Evolutionary conservation across 2,113 vertebrate species (phyloP), one percentile per base, ranked within the genome.

Genomic region (Anguilla japonica): DNA sequence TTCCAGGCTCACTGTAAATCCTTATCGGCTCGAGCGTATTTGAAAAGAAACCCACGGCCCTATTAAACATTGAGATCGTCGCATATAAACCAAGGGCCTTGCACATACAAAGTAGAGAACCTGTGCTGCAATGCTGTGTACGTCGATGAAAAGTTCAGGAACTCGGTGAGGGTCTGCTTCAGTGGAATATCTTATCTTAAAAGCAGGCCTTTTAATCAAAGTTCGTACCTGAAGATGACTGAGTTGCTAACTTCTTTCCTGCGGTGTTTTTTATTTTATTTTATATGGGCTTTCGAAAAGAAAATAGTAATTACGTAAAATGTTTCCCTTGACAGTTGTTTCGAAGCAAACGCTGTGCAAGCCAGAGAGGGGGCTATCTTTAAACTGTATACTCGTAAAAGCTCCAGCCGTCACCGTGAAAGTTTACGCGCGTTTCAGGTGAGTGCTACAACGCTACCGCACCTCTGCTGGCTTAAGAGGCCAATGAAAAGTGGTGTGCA

Each of bases 21-120:
- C 11, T 14, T 79, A 80, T 80, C 79, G 84, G 46, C 43, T 85
- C 79, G 29, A 80, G 46, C 46, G 79, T 43, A 26, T 41, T 57
- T 41, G 20, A 71, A 40, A 67, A 63, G 13, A 39, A 20, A 26
- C 22, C 41, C 57, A 41, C 57, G 41, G 40, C 40, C 56, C 39
- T 60, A 83, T 83, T 83, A 40, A 53, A 60, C 82, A 29, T 75
- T 75, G 9, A 75, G 71, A 13, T 9, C 71, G 13, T 34, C 8
- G 18, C 60, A 67, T 67, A 83, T 39, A 84, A 84, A 84, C 43
- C 50, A 53, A 53, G 50, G 50, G 50, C 50, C 50, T 53, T 53
- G 50, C 13, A 53, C 50, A 60, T 53, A 53, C 50, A 53, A 14
- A 53, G 7, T 53, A 22, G 60, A 22, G 20, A 22, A 67, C 60